Evolutionary conservation across 2,113 vertebrate species (phyloP), one percentile per base, ranked within the genome.

Genomic region (Syngnathus floridae): DNA sequence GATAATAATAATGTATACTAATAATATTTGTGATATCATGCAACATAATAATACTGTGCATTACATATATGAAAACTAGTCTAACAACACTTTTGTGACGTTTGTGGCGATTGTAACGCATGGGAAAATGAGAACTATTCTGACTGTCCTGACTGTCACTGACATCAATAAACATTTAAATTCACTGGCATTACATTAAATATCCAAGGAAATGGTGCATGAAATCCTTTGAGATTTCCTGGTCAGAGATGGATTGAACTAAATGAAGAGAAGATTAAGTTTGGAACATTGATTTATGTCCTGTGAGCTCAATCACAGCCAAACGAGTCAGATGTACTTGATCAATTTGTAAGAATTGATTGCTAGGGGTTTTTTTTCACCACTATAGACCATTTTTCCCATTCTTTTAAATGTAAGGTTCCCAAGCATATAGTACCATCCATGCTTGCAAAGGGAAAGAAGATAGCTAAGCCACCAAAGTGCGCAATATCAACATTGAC

Each of bases 391-490:
- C 38, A 58, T 59, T 31, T 65, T 3, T n/a, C 17, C 43, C 9
- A 41, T 14, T 31, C 46, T 1, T 68, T 59, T 48, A 6, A 59
- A 63, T 63, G 52, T 21, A 51, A 8, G 7, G 9, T 19, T 38
- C 40, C n/a, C 40, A 19, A 21, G 12, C 19, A 22, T 41, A 22
- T 41, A n/a, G n/a, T n/a, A n/a, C 13, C 38, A 61, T 61, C 11
- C 9, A 13, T 61, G 38, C 58, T 41, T 41, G 21, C 2, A 8
- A 31, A 31, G 26, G 26, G 45, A 52, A 17, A 60, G 48, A 37
- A 55, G 21, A 64, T 60, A 66, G 72, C 67, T 68, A 72, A 81
- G 72, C 74, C 81, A 61, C 74, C 52, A 3, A 35, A 37, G 22
- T 62, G 36, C 60, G 51, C 4, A 11, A 56, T 17, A 57, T 69